Base-by-base conservation (phyloP, 2,888 invertebrate species). In the Odontomyia ornata region DNA sequence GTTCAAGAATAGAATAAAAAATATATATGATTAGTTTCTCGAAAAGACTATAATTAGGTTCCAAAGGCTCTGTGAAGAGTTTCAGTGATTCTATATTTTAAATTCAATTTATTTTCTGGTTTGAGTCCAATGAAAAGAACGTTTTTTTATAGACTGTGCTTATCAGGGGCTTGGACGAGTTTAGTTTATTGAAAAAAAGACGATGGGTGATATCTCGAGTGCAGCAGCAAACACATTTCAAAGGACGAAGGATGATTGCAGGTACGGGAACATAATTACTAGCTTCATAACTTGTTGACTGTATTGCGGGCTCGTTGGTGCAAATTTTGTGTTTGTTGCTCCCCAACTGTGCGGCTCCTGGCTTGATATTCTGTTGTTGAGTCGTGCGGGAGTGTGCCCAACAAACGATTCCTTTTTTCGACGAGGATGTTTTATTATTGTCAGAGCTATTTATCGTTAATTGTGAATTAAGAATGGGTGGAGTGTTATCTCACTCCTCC, bases 281-380 rank as follows among this genome's bases (percentile, higher is more conserved):
- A 3, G 43, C 67, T 23, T 15, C 28, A 15, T 7, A 18, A 57
- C 7, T 43, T 43, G 43, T 43, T 43, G 43, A 18, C 57, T 18
- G 57, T 57, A 18, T 1, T 18, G n/a, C 43, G 43, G 13, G 43
- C 13, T 43, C 7, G n/a, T n/a, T n/a, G n/a, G n/a, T n/a, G n/a
- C n/a, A n/a, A n/a, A n/a, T n/a, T n/a, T n/a, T n/a, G n/a, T n/a
- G 60, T 23, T 47, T 69, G 21, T 28, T 72, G 72, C 72, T 52
- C 72, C n/a, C 56, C 18, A 30, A 56, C 15, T 27, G 52, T 18
- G 28, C 21, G 72, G 72, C 52, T 27, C 56, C 56, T 56, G 27
- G 43, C 18, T 18, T 43, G 65, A 43, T 21, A 67, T 15, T 30
- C 56, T n/a, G 72, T 72, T 56, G 56, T 56, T 30, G 27, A 47